Base-by-base conservation (phyloP, 64 coral and sea anemone genomes). In the Stichodactyla mertensii region DNA sequence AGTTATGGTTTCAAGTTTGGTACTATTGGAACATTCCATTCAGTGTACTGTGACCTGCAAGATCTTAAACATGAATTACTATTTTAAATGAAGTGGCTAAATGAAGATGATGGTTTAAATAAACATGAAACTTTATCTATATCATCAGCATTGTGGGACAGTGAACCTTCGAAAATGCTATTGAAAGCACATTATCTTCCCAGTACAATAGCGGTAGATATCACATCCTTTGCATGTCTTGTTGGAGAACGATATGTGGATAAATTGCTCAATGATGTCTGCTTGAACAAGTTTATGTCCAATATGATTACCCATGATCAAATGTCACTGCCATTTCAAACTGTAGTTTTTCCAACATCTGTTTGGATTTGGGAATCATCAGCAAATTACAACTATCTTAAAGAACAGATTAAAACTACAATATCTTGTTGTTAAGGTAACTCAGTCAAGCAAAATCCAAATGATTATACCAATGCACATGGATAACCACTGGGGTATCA, bases 381-480 rank as follows among this genome's bases (percentile, higher is more conserved):
- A n/a, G 67, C 67, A n/a, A 71, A 71, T n/a, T 57, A 57, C 55
- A 26, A 26, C 16, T 71, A 71, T 26, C 67, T 71, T 26, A 71
- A 71, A 71, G 67, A 71, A 26, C 16, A 71, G 24, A 71, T 71
- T n/a, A n/a, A 19, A 71, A 71, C 67, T 71, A n/a, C 67, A 71
- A n/a, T 71, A 71, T 26, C 16, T 57, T 57, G 55, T 57, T 57
- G 55, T 57, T 57, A 57, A 57, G 55, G 55, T 57, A 57, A 57
- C 55, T 57, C 55, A 57, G 55, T 57, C 55, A 57, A 57, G 31
- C 27, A 82, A 86, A 7, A 22, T 57, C 55, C 55, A 86, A 82
- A 86, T 87, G 26, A 85, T 91, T 31, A 23, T 87, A 23, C 89
- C 84, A 82, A 77, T 91, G 53, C 52, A 91, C 77, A 86, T 91